Conservation (phyloP, 1,140 invertebrate species). For the Tetraneura akinire region DNA sequence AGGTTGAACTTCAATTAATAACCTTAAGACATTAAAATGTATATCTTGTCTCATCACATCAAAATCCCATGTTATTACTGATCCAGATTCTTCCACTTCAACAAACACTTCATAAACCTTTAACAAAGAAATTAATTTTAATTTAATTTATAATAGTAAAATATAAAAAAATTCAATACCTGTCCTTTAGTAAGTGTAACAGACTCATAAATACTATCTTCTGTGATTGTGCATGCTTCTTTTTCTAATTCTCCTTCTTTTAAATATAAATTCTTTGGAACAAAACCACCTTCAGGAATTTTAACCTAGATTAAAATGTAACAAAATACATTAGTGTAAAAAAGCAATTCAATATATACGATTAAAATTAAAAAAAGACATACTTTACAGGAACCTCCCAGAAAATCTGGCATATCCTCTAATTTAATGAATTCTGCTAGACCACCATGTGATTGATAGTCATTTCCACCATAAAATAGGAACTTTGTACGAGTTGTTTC, state of each 20-base stretch:
- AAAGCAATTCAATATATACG: not conserved
- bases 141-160: no score
- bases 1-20: conserved; percentile 58
- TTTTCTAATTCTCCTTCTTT: conserved; percentile 68
- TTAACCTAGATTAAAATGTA: conserved; percentile 65
- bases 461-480: conserved; percentile 87
- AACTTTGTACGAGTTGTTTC: conserved; percentile 94
- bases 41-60: conserved; percentile 90
- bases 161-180: conserved; percentile 50
- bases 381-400: conserved; percentile 86
- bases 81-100: conserved; percentile 78
- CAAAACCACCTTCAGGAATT: conserved; percentile 82
- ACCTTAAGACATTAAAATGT: conserved; percentile 78
- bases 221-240: conserved; percentile 65
- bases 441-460: conserved; percentile 76
- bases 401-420: conserved; percentile 87
- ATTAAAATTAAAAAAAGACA: conserved; percentile 52
- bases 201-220: conserved; percentile 74
- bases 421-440: conserved; percentile 83
- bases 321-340: not conserved
- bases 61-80: conserved; percentile 96
- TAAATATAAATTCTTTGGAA: conserved; percentile 87
- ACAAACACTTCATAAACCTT: conserved; percentile 84
- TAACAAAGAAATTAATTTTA: conserved; percentile 53
- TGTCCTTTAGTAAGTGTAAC: conserved; percentile 70